Base-by-base conservation (phyloP, 37 sponge, comb jelly and placozoan genomes). In the Haliclona indistincta region DNA sequence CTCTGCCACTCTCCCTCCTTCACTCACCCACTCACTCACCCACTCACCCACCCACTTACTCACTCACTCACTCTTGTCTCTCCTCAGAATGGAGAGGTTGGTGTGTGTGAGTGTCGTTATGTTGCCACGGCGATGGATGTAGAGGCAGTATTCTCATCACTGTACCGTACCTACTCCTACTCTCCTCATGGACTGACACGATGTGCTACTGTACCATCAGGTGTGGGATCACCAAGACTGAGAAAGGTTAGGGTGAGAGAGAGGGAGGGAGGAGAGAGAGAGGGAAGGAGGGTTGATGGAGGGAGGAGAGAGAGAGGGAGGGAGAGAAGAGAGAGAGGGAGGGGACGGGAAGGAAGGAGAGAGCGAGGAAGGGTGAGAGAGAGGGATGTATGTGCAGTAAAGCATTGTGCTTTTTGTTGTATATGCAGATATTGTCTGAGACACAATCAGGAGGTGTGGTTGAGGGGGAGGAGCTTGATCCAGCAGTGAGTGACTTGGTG, bases 211-310 rank as follows among this genome's bases (percentile, higher is more conserved):
- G 51, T 91, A 53, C 77, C 93, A 26, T 29, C 63, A 26, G 66
- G 64, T 25, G 65, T 91, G n/a, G 96, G 96, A n/a, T 95, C 96
- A 4, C 73, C 88, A 42, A 66, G 60, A 38, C 96, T 95, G 19
- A 81, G 75, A 62, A 88, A 95, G 87, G 96, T 91, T 34, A 0
- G 72, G 13, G 68, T 35, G 22, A 22, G 38, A 32, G 40, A 61
- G 33, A 61, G 23, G 13, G 13, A 13, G 49, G 49, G 8, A n/a
- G 13, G 68, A 10, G 22, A 22, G 38, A 32, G 40, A 61, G 33
- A 61, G 23, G 13, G 13, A 13, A 13, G 49, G 8, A n/a, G n/a
- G n/a, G n/a, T n/a, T n/a, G n/a, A n/a, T n/a, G n/a, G n/a, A n/a
- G n/a, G n/a, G n/a, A n/a, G n/a, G n/a, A n/a, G n/a, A n/a, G n/a